Percentiles rank a stretch among this genome's conserved stretches.
Evolutionary conservation across 1,140 invertebrate genomes (phyloP).

Genomic region (Neotoxoptera formosana): DNA sequence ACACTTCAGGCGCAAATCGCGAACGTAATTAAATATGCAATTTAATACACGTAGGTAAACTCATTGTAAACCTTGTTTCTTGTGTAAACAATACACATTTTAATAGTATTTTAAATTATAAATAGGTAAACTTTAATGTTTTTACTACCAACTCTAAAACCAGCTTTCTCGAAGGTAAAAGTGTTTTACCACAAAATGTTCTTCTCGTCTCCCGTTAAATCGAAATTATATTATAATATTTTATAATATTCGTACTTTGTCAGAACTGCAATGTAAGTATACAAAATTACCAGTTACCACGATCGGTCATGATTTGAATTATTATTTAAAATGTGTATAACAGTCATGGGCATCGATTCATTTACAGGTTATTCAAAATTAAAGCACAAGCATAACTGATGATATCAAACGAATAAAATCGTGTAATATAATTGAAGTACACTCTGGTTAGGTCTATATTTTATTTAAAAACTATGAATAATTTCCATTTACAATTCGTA

Average conservation of each 20-base stretch:
- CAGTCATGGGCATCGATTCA: not conserved
- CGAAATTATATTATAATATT: not conserved
- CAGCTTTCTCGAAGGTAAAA: not conserved
- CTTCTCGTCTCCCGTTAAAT: not conserved
- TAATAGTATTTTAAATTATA: not conserved
- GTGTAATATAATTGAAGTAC: not conserved
- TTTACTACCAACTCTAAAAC: not conserved
- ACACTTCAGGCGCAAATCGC: not conserved
- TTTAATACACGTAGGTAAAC: not conserved
- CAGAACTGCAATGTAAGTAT: not conserved
- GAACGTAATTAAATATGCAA: not conserved
- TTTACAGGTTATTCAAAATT: constrained; percentile 7
- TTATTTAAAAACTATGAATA: constrained; percentile 25
- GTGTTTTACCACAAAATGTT: not conserved
- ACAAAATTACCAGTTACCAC: not conserved
- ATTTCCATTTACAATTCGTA: not conserved
- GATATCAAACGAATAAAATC: not conserved
- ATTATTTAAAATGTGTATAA: not conserved
- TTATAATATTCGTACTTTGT: not conserved
- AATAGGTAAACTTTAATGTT: not conserved
- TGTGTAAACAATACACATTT: not conserved
- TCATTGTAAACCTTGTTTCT: not conserved
- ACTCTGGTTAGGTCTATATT: not conserved
- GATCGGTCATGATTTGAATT: not conserved
- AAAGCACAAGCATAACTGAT: not conserved